These are phyloP conservation scores for Drosophila persimilis DNA, from an alignment of 1,140 invertebrate species.

Conservation along the genomic window DNA sequence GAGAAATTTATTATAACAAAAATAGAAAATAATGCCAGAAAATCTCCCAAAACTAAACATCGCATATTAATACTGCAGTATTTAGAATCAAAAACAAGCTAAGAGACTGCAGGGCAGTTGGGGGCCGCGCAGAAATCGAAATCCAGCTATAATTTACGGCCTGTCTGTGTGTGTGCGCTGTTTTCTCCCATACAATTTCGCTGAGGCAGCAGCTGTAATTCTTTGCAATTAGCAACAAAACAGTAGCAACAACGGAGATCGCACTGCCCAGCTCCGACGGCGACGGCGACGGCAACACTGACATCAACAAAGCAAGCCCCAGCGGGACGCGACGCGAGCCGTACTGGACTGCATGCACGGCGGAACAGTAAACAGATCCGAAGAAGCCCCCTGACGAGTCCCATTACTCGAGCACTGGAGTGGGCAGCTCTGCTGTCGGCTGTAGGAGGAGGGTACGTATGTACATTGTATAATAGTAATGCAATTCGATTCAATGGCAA, in stretches of 20 bases:
- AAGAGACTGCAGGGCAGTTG: slow-evolving; percentile 4
- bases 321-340: not conserved
- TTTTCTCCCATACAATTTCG: slow-evolving; percentile 48
- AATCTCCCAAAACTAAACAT: slow-evolving; percentile 15
- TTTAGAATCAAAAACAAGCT: too few species aligned
- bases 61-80: slow-evolving; percentile 8
- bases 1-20: slow-evolving; percentile 58
- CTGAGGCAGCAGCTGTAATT: slow-evolving; percentile 48
- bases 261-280: slow-evolving; percentile 39
- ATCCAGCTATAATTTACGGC: slow-evolving; percentile 18
- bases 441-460: too few species aligned
- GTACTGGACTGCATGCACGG: too few species aligned
- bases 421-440: too few species aligned
- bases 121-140: not conserved
- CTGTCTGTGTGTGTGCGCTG: slow-evolving; percentile 48
- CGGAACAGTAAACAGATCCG: too few species aligned
- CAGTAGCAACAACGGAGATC: slow-evolving; percentile 34
- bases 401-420: too few species aligned
- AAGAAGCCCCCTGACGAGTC: too few species aligned
- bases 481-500: too few species aligned
- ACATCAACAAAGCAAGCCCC: slow-evolving; percentile 7
- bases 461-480: too few species aligned
- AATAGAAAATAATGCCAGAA: slow-evolving; percentile 34
- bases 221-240: slow-evolving; percentile 44
- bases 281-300: slow-evolving; percentile 20